Evolutionary conservation across 2,797 vertebrate genomes (phyloP).

Genomic region (Tokudaia tokunoshimensis): DNA sequence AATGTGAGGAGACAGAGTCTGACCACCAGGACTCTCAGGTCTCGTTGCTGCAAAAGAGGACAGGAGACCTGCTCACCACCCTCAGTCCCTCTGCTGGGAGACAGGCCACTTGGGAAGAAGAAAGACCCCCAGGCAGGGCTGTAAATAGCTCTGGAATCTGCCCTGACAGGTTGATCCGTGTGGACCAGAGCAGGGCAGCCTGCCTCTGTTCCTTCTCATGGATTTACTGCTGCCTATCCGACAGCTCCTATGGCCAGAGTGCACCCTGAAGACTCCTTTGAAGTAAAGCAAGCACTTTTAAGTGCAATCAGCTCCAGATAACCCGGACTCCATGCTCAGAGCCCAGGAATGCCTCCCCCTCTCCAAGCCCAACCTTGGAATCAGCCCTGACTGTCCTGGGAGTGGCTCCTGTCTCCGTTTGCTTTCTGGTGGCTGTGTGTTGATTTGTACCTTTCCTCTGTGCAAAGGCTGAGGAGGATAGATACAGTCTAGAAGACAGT

Average conservation of each 20-base stretch:
- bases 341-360: conserved; percentile 22
- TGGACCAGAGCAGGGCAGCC: neutral
- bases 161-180: neutral
- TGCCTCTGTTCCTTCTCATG: conserved; percentile 65
- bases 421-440: neutral
- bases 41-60: neutral
- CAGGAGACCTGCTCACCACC: neutral
- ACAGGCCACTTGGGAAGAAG: neutral
- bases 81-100: conserved; percentile 6
- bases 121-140: neutral
- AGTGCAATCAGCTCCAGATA: conserved; percentile 83
- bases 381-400: neutral
- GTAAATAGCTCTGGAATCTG: conserved; percentile 10
- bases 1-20: neutral
- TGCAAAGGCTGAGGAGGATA: neutral
- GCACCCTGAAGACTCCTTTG: conserved; percentile 64
- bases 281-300: conserved; percentile 71
- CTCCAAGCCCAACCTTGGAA: neutral
- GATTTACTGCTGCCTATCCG: neutral
- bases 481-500: neutral
- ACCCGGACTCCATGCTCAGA: neutral
- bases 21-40: neutral
- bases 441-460: neutral
- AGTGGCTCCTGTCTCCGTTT: neutral
- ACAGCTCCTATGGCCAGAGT: neutral